These are phyloP conservation scores for Ginglymostoma cirratum DNA, from an alignment of 2,113 vertebrate genomes.

Conservation along the genomic window DNA sequence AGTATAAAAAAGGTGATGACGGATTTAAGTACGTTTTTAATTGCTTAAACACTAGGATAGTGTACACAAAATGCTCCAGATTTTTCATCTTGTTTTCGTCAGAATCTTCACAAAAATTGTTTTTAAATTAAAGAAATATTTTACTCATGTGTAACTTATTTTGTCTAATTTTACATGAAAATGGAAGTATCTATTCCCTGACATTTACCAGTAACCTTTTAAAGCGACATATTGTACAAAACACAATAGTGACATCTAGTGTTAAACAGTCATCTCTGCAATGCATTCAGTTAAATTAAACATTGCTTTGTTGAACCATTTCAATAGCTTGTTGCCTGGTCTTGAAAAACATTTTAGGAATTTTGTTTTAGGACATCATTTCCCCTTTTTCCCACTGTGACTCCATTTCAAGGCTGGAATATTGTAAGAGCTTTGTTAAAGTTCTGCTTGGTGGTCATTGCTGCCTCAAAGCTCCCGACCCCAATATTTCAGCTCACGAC, in stretches of 20 bases:
- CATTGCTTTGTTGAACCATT: not conserved
- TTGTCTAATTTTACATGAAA: not conserved
- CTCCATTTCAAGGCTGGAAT: too few relatives aligned
- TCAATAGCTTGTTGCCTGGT: not conserved
- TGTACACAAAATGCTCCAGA: not conserved
- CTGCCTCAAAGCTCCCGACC: too few relatives aligned
- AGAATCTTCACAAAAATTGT: not conserved
- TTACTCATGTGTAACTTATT: not conserved
- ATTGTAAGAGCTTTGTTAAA: too few relatives aligned
- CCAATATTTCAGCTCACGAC: too few relatives aligned
- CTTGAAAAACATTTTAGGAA: not conserved
- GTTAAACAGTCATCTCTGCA: not conserved
- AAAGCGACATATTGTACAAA: not conserved
- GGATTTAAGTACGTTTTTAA: not conserved
- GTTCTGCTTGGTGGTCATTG: too few relatives aligned
- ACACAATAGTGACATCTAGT: slow-evolving; percentile 25
- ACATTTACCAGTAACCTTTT: not conserved
- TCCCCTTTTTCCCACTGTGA: too few relatives aligned
- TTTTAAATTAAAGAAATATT: not conserved
- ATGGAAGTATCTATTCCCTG: not conserved
- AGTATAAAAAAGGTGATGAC: not conserved
- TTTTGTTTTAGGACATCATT: not conserved
- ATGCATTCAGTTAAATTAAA: not conserved
- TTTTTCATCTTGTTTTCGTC: not conserved
- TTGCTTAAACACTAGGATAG: not conserved